phyloP scores from a whole-genome alignment of 1,140 invertebrate species.

The Pseudobourletiella spinata region DNA sequence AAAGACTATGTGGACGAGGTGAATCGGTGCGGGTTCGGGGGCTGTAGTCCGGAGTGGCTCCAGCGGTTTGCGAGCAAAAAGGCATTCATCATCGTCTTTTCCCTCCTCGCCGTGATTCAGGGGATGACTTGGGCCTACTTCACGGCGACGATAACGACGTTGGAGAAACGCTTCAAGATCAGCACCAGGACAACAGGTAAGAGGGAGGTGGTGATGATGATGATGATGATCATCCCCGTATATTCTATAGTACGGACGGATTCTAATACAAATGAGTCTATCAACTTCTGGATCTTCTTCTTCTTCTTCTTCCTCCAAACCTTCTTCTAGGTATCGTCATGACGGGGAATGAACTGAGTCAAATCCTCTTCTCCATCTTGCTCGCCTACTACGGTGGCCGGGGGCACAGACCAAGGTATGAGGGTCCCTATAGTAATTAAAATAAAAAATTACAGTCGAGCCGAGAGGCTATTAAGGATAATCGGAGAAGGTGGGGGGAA shows the following conservation, averaged over 20 bases:
- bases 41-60: conserved; percentile 58
- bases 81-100: conserved; percentile 76
- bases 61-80: conserved; percentile 77
- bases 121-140: conserved; percentile 94
- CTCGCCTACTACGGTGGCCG: conserved; percentile 53
- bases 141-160: conserved; percentile 90
- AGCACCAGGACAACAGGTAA: conserved; percentile 84
- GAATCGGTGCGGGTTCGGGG: conserved; percentile 58
- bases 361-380: conserved; percentile 51
- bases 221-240: no score
- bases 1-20: conserved; percentile 41
- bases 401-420: conserved; percentile 47
- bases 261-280: no score
- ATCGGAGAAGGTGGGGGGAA: not conserved
- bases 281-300: no score
- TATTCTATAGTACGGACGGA: no score
- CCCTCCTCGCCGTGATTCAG: conserved; percentile 58
- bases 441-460: no score
- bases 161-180: conserved; percentile 93
- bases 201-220: not conserved
- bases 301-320: not conserved
- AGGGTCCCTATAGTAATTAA: no score
- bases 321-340: conserved; percentile 51
- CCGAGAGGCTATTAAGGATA: no score
- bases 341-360: conserved; percentile 61